Evolutionary conservation across 1,140 invertebrate genomes (phyloP).

Genomic region (Saccostrea echinata): DNA sequence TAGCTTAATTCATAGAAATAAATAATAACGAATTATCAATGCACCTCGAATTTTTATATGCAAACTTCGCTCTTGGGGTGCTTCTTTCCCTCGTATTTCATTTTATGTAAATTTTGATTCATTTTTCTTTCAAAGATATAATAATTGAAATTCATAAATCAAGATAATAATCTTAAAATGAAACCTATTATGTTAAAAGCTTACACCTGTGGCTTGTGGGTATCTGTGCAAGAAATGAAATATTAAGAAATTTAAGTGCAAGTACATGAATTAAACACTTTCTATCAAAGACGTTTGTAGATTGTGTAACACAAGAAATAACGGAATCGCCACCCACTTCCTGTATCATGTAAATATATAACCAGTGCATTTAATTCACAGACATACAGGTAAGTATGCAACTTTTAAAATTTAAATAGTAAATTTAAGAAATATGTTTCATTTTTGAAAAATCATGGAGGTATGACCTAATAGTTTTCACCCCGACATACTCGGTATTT

Average conservation of each 20-base stretch:
- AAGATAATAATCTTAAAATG: constrained; percentile 24
- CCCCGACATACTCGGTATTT: too few species aligned
- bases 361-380: background rate
- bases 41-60: background rate
- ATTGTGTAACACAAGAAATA: background rate
- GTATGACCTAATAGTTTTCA: too few species aligned
- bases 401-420: background rate
- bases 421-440: background rate
- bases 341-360: background rate
- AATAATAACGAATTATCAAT: background rate
- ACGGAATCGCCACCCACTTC: background rate
- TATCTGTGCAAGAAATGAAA: background rate
- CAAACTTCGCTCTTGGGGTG: background rate
- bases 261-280: background rate
- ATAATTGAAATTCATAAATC: constrained; percentile 31
- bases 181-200: constrained; percentile 16
- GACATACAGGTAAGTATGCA: background rate
- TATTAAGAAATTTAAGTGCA: background rate
- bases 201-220: background rate
- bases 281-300: background rate
- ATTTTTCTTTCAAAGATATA: background rate
- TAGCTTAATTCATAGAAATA: too few species aligned
- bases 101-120: constrained; percentile 20
- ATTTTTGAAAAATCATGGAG: background rate
- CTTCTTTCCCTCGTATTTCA: background rate